Evolutionary conservation across 2,113 vertebrate genomes (phyloP).

Genomic region (Scatophagus argus): DNA sequence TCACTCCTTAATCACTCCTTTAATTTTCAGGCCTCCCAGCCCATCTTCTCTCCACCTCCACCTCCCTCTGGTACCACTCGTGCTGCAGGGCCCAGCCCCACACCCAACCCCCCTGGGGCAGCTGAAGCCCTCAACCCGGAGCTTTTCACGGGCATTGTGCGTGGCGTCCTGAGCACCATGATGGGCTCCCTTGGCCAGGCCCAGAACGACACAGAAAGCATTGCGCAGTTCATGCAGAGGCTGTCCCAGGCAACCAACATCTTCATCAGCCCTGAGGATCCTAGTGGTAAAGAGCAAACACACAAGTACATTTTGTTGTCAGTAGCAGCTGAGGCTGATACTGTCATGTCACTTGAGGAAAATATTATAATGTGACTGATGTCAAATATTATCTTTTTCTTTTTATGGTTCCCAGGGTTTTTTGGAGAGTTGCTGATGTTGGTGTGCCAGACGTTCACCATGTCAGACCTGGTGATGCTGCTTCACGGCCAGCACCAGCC

Average conservation of each 20-base stretch:
- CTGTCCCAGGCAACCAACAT: constrained; percentile 92
- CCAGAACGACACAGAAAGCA: constrained; percentile 91
- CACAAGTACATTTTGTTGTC: neutral
- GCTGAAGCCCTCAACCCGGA: constrained; percentile 87
- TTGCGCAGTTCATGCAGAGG: constrained; percentile 93
- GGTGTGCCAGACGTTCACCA: constrained; percentile 93
- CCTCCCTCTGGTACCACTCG: constrained; percentile 51
- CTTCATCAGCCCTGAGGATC: constrained; percentile 88
- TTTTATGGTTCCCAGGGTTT: constrained; percentile 83
- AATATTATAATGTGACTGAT: neutral
- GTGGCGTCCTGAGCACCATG: constrained; percentile 91
- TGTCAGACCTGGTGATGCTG: constrained; percentile 94
- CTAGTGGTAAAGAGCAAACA: constrained; percentile 76
- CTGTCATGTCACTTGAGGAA: neutral
- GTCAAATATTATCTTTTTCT: neutral
- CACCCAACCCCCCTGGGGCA: constrained; percentile 34
- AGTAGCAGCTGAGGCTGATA: neutral
- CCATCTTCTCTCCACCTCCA: constrained; percentile 74
- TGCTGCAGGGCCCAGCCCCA: constrained; percentile 32
- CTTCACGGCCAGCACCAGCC: constrained; percentile 93
- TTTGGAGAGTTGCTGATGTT: constrained; percentile 92
- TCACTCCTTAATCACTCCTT: neutral
- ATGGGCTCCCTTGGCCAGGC: constrained; percentile 91
- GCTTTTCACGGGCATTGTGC: constrained; percentile 92
- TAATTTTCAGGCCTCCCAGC: constrained; percentile 73